These are phyloP conservation scores for Chironomus tepperi DNA, from an alignment of 1,140 invertebrate species.

Conservation along the genomic window DNA sequence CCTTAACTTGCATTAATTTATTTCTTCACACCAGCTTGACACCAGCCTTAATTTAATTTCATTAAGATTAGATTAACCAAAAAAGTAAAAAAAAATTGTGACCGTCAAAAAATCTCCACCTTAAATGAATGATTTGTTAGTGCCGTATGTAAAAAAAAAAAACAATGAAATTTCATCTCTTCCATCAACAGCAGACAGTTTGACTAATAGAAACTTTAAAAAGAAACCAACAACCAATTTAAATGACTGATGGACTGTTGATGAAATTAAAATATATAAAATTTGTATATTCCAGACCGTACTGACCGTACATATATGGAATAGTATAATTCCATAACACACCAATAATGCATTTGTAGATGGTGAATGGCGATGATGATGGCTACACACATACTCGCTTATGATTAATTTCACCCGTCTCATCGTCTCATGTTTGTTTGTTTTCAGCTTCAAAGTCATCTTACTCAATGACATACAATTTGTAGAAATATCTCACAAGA, in stretches of 20 bases:
- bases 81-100: too few species aligned
- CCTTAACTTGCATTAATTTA: too few species aligned
- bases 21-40: too few species aligned
- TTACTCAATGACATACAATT: not conserved
- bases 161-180: too few species aligned
- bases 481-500: not conserved
- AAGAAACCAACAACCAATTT: slow-evolving; percentile 11
- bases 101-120: too few species aligned
- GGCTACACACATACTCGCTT: not conserved
- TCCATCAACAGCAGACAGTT: not conserved
- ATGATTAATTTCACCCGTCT: not conserved
- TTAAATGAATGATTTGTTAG: too few species aligned
- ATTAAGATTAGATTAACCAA: too few species aligned
- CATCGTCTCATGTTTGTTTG: not conserved
- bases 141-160: too few species aligned
- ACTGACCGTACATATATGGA: not conserved
- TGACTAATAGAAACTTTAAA: slow-evolving; percentile 14
- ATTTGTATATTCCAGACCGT: not conserved
- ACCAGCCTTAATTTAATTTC: too few species aligned
- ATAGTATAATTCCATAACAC: not conserved
- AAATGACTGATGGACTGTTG: slow-evolving; percentile 19
- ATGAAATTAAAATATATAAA: slow-evolving; percentile 19
- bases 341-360: not conserved
- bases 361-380: not conserved
- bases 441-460: not conserved